These are phyloP conservation scores for Gymnothorax reevesii DNA, from an alignment of 2,797 vertebrate species.

Conservation along the genomic window DNA sequence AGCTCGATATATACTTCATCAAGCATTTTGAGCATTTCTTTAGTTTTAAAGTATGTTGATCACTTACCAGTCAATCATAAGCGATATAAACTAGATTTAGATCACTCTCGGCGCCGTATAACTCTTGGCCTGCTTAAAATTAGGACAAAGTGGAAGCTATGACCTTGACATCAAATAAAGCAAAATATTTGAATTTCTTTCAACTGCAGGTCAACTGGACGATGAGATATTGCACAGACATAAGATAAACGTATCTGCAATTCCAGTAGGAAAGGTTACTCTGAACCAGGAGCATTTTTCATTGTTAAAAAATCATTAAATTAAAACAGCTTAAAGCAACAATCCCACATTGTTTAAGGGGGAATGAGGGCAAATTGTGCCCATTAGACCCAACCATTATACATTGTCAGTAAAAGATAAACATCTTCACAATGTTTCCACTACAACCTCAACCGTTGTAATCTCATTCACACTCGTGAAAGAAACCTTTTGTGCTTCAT, in stretches of 20 bases:
- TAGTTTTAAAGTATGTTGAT: too few relatives aligned
- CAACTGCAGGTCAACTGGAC: background rate
- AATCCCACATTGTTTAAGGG: background rate
- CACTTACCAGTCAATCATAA: too few relatives aligned
- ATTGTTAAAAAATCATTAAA: too few relatives aligned
- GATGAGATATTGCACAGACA: background rate
- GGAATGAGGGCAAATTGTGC: background rate
- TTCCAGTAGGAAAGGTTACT: background rate
- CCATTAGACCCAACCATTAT: too few relatives aligned
- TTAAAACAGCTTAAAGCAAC: background rate
- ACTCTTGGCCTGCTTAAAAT: too few relatives aligned
- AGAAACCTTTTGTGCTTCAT: background rate
- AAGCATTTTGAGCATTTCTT: too few relatives aligned
- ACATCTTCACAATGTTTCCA: background rate
- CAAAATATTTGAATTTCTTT: background rate
- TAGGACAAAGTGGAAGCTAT: too few relatives aligned
- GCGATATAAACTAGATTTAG: too few relatives aligned
- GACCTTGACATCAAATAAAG: background rate
- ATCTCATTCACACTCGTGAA: background rate
- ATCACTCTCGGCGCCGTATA: too few relatives aligned
- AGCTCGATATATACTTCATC: too few relatives aligned
- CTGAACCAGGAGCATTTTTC: background rate
- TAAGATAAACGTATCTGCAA: background rate
- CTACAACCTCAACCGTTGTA: background rate
- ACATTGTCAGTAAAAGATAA: too few relatives aligned